Evolutionary conservation across 2,797 vertebrate genomes (phyloP).

Genomic region (Coccyzus lansbergi): DNA sequence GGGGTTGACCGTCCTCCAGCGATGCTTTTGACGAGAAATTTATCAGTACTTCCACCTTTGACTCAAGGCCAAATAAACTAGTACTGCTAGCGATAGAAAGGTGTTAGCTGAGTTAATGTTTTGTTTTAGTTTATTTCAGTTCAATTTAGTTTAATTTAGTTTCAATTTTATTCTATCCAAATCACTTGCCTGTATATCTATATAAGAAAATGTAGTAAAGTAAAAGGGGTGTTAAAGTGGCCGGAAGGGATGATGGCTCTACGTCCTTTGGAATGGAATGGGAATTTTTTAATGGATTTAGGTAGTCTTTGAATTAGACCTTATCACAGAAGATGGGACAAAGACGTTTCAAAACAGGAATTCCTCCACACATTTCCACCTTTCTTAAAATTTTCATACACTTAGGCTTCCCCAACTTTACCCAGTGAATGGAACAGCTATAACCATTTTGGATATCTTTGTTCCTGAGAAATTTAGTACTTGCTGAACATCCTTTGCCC

Average conservation of each 20-base stretch:
- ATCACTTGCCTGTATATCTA: background rate
- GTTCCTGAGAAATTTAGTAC: background rate
- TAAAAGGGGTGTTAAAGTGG: background rate
- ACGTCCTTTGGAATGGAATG: background rate
- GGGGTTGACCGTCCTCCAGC: slow-evolving; percentile 3
- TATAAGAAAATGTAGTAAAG: background rate
- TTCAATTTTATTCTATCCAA: background rate
- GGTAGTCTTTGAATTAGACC: background rate
- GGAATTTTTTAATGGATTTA: slow-evolving; percentile 13
- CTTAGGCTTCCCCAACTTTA: background rate
- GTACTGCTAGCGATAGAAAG: background rate
- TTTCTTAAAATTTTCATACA: background rate
- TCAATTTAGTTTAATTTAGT: background rate
- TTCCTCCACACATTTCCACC: background rate
- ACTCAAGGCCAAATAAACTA: background rate
- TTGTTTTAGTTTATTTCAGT: background rate
- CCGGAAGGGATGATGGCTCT: background rate
- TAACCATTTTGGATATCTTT: background rate
- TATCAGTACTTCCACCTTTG: slow-evolving; percentile 29
- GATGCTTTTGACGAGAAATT: background rate
- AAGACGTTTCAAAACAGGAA: slow-evolving; percentile 5
- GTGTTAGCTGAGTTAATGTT: background rate
- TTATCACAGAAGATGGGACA: background rate
- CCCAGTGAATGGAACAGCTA: background rate
- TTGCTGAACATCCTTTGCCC: background rate